Evolutionary conservation across 2,113 vertebrate species (phyloP).

Genomic region (Thalassarche chlororhynchos): DNA sequence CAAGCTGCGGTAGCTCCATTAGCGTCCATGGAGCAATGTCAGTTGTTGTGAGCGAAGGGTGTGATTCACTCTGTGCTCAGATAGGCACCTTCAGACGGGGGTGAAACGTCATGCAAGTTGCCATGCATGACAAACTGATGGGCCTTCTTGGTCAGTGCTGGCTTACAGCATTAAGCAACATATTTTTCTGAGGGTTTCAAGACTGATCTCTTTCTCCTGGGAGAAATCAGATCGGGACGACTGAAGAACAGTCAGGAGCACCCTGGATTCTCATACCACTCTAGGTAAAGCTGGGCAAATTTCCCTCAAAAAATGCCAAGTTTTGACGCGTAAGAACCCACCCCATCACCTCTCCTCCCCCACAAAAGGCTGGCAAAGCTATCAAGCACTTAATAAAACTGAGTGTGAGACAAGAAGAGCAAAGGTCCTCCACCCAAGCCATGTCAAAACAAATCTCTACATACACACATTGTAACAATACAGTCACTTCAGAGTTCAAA

Average conservation of each 20-base stretch:
- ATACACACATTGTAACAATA: conserved; percentile 16
- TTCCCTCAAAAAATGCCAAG: neutral
- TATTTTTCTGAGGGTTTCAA: neutral
- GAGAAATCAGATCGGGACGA: neutral
- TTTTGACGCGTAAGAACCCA: neutral
- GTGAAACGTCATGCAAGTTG: neutral
- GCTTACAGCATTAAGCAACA: neutral
- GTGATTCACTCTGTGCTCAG: neutral
- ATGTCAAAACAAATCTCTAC: conserved; percentile 25
- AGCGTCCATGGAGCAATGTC: neutral
- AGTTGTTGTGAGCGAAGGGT: neutral
- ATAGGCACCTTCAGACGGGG: neutral
- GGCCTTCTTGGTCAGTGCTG: neutral
- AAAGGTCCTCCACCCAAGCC: conserved; percentile 20
- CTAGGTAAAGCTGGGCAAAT: neutral
- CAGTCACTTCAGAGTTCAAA: conserved; percentile 33
- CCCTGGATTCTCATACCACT: neutral
- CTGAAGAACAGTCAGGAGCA: neutral
- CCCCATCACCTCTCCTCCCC: neutral
- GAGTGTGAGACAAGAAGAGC: conserved; percentile 29
- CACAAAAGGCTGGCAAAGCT: neutral
- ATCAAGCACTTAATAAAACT: conserved; percentile 26
- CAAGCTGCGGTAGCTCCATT: neutral
- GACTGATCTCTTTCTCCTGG: neutral
- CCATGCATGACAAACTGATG: neutral